Evolutionary conservation across 2,113 vertebrate species (phyloP).

Genomic region (Porphyrio hochstetteri): DNA sequence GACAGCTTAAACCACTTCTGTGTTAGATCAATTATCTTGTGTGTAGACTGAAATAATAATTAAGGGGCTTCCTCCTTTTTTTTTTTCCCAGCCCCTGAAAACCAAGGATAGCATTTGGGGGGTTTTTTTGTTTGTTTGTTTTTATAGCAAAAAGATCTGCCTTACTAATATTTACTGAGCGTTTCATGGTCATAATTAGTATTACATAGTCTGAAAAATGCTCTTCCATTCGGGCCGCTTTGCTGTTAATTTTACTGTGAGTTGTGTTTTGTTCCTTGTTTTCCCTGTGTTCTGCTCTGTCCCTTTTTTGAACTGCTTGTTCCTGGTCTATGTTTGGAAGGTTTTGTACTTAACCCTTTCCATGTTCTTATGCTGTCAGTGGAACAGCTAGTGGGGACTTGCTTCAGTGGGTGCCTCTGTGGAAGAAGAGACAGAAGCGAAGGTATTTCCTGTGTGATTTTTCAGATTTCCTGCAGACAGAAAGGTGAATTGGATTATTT

Average conservation of each 20-base stretch:
- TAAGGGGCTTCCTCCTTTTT: neutral
- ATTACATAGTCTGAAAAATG: neutral
- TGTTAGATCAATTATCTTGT: neutral
- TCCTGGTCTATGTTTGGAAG: neutral
- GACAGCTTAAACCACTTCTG: neutral
- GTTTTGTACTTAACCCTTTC: neutral
- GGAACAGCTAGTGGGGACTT: neutral
- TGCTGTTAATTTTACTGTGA: neutral
- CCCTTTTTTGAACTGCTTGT: neutral
- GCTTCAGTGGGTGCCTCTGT: neutral
- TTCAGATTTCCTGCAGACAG: neutral
- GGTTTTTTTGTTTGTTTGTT: neutral
- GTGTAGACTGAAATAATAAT: neutral
- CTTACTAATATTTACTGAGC: neutral
- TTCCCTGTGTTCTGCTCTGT: neutral
- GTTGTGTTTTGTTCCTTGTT: neutral
- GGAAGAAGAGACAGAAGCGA: neutral
- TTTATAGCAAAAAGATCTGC: neutral
- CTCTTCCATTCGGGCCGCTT: neutral
- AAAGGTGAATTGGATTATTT: neutral
- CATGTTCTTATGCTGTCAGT: neutral
- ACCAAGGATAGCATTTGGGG: neutral
- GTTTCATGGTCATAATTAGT: neutral
- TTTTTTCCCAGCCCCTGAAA: neutral
- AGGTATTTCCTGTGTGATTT: rapidly evolving